A percentile compares a stretch with the other conserved stretches of the same genome.
Evolutionary conservation across 2,113 vertebrate genomes (phyloP).

Genomic region (Emydocephalus ijimae): DNA sequence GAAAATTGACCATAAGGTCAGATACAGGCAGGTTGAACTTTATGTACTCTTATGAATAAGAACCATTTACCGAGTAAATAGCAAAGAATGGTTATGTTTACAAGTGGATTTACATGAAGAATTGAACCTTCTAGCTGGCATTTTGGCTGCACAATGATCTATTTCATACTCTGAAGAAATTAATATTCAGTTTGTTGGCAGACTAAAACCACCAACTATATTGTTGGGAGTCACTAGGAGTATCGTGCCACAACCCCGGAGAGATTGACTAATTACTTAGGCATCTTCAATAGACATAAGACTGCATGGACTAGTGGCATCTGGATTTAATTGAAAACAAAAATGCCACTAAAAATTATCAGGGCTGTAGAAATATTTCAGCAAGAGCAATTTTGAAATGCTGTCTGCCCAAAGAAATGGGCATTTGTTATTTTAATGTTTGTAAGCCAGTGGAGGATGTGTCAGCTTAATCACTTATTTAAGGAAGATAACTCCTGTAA

Average conservation of each 20-base stretch:
- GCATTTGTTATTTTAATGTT: slow-evolving; percentile 55
- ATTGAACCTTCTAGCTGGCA: not conserved
- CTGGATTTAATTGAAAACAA: slow-evolving; percentile 54
- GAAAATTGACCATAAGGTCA: not conserved
- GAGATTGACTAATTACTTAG: slow-evolving; percentile 55
- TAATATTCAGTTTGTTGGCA: not conserved
- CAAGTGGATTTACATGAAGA: slow-evolving; percentile 8
- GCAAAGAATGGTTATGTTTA: not conserved
- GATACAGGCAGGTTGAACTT: not conserved
- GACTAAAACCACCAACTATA: slow-evolving; percentile 23
- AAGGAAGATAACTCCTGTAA: slow-evolving; percentile 40
- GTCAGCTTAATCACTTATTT: slow-evolving; percentile 57
- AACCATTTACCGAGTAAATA: not conserved
- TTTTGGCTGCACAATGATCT: slow-evolving; percentile 25
- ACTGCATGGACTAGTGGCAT: slow-evolving; percentile 49
- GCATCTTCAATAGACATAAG: slow-evolving; percentile 53
- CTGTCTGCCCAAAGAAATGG: slow-evolving; percentile 55
- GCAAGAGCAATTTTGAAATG: slow-evolving; percentile 37
- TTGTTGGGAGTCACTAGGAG: slow-evolving; percentile 13
- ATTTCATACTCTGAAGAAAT: slow-evolving; percentile 28
- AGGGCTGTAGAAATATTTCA: slow-evolving; percentile 62
- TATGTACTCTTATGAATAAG: not conserved
- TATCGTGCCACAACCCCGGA: slow-evolving; percentile 37
- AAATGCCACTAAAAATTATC: slow-evolving; percentile 56
- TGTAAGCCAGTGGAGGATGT: slow-evolving; percentile 39